Evolutionary conservation across 1,140 invertebrate species (phyloP).

Genomic region (Hypsibius dujardini): DNA sequence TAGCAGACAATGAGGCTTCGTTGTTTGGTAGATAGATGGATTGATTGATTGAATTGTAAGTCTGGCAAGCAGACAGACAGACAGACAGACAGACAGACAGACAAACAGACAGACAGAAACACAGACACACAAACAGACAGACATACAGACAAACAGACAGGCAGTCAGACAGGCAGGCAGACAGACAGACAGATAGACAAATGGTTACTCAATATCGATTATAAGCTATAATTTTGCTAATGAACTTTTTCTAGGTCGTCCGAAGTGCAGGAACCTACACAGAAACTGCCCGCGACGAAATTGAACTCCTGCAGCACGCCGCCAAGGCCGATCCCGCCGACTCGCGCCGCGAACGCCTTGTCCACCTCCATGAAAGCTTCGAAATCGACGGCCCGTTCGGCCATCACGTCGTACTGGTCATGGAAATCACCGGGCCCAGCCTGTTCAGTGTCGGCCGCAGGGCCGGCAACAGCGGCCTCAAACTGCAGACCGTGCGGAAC

Average conservation of each 20-base stretch:
- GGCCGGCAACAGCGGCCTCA: conserved; percentile 92
- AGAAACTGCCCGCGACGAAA: conserved; percentile 94
- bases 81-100: too few relatives aligned
- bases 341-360: conserved; percentile 78
- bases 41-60: too few relatives aligned
- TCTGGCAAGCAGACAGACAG: too few relatives aligned
- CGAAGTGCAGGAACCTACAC: conserved; percentile 95
- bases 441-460: conserved; percentile 90
- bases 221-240: too few relatives aligned
- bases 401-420: conserved; percentile 87
- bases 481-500: conserved; percentile 72
- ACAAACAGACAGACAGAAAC: too few relatives aligned
- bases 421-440: conserved; percentile 94
- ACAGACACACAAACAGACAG: too few relatives aligned
- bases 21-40: too few relatives aligned
- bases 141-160: too few relatives aligned
- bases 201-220: too few relatives aligned
- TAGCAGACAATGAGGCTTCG: too few relatives aligned
- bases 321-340: conserved; percentile 72
- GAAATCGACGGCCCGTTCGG: conserved; percentile 93
- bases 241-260: conserved; percentile 45
- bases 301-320: conserved; percentile 79
- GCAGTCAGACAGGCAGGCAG: too few relatives aligned
- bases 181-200: too few relatives aligned
- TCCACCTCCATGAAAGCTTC: conserved; percentile 91